These are phyloP conservation scores for Arothron firmamentum DNA, from an alignment of 2,113 vertebrate species.

Conservation along the genomic window DNA sequence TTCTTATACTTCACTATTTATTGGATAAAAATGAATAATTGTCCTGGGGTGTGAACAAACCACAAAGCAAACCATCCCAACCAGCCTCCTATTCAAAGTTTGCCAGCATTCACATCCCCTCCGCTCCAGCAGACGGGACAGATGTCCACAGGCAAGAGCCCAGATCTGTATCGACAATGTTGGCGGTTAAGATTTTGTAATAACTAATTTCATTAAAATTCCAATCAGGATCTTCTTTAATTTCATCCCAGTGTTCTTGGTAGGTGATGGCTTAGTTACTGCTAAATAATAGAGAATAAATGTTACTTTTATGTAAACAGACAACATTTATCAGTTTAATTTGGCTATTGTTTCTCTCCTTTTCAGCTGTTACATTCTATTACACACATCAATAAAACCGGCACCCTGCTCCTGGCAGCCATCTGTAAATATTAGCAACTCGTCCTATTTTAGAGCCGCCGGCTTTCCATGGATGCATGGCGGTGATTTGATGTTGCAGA, in stretches of 20 bases:
- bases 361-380: too few species aligned
- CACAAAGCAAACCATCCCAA: constrained; percentile 52
- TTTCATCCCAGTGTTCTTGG: background rate
- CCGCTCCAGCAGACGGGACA: constrained; percentile 13
- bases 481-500: background rate
- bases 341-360: too few species aligned
- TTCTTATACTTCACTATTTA: constrained; percentile 21
- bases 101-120: constrained; percentile 1
- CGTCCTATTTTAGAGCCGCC: background rate
- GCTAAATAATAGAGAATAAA: too few species aligned
- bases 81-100: constrained; percentile 20
- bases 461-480: background rate
- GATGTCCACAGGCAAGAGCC: constrained; percentile 3
- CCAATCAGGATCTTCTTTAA: too few species aligned
- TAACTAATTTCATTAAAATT: too few species aligned
- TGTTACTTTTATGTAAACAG: too few species aligned
- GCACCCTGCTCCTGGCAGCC: background rate
- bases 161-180: background rate
- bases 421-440: background rate
- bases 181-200: background rate
- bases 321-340: too few species aligned
- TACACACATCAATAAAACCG: background rate
- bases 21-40: constrained; percentile 41
- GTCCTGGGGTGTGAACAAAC: constrained; percentile 51
- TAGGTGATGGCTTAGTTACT: background rate